Evolutionary conservation across 2,797 vertebrate genomes (phyloP).

Genomic region (Gymnoscopelus braueri): DNA sequence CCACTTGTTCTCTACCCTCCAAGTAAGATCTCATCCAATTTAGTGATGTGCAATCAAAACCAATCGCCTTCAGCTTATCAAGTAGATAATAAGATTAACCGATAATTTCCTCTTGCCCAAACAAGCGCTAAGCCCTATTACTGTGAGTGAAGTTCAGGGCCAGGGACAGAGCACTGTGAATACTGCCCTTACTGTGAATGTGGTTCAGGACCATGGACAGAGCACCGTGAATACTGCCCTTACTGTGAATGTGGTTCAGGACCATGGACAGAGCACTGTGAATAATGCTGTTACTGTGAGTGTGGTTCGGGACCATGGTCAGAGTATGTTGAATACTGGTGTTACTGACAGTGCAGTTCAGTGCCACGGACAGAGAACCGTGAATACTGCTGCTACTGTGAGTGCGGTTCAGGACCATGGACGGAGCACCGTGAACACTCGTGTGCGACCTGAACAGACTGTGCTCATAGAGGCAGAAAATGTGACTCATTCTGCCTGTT

Average conservation of each 20-base stretch:
- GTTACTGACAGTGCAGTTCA: conserved; percentile 40
- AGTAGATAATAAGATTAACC: no score
- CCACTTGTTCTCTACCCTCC: no score
- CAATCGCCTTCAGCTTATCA: no score
- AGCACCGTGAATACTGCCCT: conserved; percentile 1
- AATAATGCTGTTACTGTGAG: conserved; percentile 22
- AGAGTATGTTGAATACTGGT: conserved; percentile 54
- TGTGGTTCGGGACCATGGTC: conserved; percentile 40
- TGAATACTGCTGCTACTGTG: conserved; percentile 25
- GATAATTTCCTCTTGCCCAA: no score
- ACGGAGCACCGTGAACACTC: conserved; percentile 53
- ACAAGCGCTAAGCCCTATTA: no score
- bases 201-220: conserved; percentile 14
- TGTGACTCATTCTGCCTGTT: conserved; percentile 65
- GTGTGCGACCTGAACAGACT: conserved; percentile 64
- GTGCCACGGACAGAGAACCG: conserved; percentile 46
- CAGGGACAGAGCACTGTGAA: no score
- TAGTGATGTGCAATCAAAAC: no score
- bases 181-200: background rate
- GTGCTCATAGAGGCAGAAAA: conserved; percentile 65
- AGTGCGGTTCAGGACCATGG: conserved; percentile 35
- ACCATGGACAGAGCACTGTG: conserved; percentile 20
- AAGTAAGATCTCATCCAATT: no score
- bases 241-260: background rate
- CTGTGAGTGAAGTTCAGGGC: no score